A percentile compares a stretch with the other conserved stretches of the same genome.
Evolutionary conservation across 2,888 invertebrate genomes (phyloP).

Genomic region (Tenthredo livida): DNA sequence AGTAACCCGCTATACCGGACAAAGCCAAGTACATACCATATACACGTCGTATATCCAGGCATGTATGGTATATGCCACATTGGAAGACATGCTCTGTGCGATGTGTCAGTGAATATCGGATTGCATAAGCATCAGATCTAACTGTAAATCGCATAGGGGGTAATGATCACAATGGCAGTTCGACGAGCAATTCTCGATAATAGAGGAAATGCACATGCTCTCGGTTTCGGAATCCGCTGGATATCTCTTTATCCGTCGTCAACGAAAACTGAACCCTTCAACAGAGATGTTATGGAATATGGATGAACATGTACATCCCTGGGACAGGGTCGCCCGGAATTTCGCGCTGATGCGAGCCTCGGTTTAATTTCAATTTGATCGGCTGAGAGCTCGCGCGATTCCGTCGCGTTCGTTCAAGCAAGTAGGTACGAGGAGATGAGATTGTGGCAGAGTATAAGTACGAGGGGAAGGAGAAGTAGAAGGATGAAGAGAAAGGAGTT

Average conservation of each 20-base stretch:
- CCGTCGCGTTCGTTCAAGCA: constrained; percentile 33
- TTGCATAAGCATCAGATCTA: constrained; percentile 26
- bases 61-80: background rate
- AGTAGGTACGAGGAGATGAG: constrained; percentile 49
- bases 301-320: background rate
- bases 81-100: constrained; percentile 19
- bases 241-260: background rate
- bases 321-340: background rate
- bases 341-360: constrained; percentile 22
- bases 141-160: constrained; percentile 34
- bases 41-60: background rate
- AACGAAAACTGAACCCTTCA: background rate
- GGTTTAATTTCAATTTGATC: constrained; percentile 12
- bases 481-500: constrained; percentile 44
- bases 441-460: constrained; percentile 27
- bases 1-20: constrained; percentile 26
- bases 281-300: background rate
- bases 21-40: constrained; percentile 29
- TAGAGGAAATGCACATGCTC: constrained; percentile 13
- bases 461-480: constrained; percentile 50
- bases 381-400: background rate
- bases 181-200: constrained; percentile 16
- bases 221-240: background rate
- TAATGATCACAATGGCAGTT: background rate
- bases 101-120: constrained; percentile 40